A percentile compares a stretch with the other conserved stretches of the same genome.
These are phyloP conservation scores for Radopholus similis DNA, from an alignment of 1,140 invertebrate genomes.

Conservation along the genomic window DNA sequence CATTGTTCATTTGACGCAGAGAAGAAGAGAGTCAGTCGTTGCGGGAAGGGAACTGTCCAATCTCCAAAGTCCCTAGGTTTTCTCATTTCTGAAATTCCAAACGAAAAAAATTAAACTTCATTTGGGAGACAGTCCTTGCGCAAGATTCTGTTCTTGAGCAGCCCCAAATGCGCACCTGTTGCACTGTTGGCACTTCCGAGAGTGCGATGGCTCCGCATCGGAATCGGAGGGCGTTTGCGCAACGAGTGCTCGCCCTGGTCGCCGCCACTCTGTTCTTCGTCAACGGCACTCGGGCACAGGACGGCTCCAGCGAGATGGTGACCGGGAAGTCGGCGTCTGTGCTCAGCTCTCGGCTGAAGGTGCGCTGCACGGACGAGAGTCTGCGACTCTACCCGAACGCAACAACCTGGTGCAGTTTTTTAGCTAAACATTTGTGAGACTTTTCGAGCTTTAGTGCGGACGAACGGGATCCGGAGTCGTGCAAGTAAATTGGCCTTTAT, in stretches of 20 bases:
- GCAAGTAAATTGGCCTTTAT: slow-evolving; percentile 29
- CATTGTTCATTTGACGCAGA: background rate
- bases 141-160: too few species aligned
- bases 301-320: slow-evolving; percentile 38
- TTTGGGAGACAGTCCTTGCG: background rate
- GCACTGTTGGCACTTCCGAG: background rate
- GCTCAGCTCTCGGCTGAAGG: slow-evolving; percentile 17
- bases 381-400: slow-evolving; percentile 21
- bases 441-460: slow-evolving; percentile 40
- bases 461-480: slow-evolving; percentile 39
- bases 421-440: slow-evolving; percentile 16
- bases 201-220: too few species aligned
- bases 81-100: too few species aligned
- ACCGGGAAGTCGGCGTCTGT: slow-evolving; percentile 3
- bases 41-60: too few species aligned
- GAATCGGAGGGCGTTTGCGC: background rate
- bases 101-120: too few species aligned
- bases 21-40: too few species aligned
- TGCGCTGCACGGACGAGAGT: slow-evolving; percentile 40
- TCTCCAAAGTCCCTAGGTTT: background rate
- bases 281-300: slow-evolving; percentile 18
- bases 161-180: too few species aligned
- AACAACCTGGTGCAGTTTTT: background rate
- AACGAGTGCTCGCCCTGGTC: too few species aligned
- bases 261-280: background rate